Evolutionary conservation across 1,140 invertebrate genomes (phyloP), one percentile per base, ranked within the genome.

Genomic region (Hypsibius dujardini): DNA sequence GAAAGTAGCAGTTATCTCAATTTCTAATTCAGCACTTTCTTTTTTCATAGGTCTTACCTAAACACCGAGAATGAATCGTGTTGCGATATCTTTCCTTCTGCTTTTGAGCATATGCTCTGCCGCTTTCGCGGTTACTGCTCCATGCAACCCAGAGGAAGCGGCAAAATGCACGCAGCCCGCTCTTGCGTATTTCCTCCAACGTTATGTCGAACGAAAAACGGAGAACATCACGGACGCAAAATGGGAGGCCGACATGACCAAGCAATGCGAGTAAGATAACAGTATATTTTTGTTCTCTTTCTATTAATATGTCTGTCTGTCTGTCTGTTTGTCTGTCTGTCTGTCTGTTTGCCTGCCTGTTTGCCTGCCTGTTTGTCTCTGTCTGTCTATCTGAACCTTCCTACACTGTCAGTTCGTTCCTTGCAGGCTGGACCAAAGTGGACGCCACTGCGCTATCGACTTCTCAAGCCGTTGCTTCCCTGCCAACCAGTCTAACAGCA

Each of bases 231-330:
- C 62, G 12, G 62, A 67, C 42, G 62, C 12, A 67, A 12, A 42
- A 67, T 67, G 62, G 62, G 12, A 12, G 3, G 3, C 12, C 3
- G 62, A 67, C 42, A 15, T 67, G 42, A 12, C 42, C 3, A 67
- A 12, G 3, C 62, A 67, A 45, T 67, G 62, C 62, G 12, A 67
- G 62, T 67, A 67, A 67, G 62, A 15, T 7, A 56, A 56, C 7
- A 56, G 50, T 56, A 56, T 67, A 7, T 67, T 67, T 12, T 7
- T 67, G 12, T 7, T 67, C 12, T 7, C 50, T 42, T 15, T 12
- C 12, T 15, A 12, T 15, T 15, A 42, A 42, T 15, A 67, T 42
- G 28, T 28, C 28, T 0, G 28, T 28, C 28, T 28, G 28, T 28
- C 28, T 28, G 28, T 28, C 28, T 28, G 28, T 28, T 28, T 28